Base-by-base conservation (phyloP, 2,797 vertebrate species). In the Aldrovandia affinis region DNA sequence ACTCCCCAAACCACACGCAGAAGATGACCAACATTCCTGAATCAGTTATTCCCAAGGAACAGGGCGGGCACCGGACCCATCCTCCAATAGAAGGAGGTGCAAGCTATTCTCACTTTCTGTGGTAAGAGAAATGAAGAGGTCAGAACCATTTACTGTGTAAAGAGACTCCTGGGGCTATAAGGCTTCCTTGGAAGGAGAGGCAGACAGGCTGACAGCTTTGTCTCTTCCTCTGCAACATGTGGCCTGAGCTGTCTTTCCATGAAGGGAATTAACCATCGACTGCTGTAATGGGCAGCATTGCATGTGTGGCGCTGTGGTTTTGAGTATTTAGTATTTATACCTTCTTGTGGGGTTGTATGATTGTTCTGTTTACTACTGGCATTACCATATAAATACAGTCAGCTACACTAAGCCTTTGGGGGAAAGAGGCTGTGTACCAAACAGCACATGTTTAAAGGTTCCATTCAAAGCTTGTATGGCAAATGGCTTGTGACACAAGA, bases 181-280 rank as follows among this genome's bases (percentile, higher is more conserved):
- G 22, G 57, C 57, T 61, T 61, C 57, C 22, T 20, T 25, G 57
- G 22, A 61, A 33, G 59, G 44, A 20, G 15, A 28, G 65, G 73
- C 86, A 91, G 90, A 90, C 88, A 91, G 52, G 86, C 84, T 86
- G 82, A 84, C 81, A 86, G 86, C 83, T 88, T 83, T 90, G 85
- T 68, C 86, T 55, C 80, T 85, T 57, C 61, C 73, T 73, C 80
- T 52, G 12, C 77, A 82, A 87, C 83, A 81, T 50, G 22, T 42
- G 63, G 83, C 81, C 90, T 90, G 89, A 42, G 1, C 33, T 33
- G 73, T 91, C 89, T 44, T 1, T 20, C 75, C 20, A 83, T 0
- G 12, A 78, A 44, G 81, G 39, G 36, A 85, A 83, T 14, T 39
- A 83, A 88, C 78, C 81, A 86, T 85, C 82, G 87, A 22, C 8